Percentiles rank a stretch among this genome's conserved stretches.
Conservation (phyloP, 2,113 vertebrate species). For the Larimichthys crocea region DNA sequence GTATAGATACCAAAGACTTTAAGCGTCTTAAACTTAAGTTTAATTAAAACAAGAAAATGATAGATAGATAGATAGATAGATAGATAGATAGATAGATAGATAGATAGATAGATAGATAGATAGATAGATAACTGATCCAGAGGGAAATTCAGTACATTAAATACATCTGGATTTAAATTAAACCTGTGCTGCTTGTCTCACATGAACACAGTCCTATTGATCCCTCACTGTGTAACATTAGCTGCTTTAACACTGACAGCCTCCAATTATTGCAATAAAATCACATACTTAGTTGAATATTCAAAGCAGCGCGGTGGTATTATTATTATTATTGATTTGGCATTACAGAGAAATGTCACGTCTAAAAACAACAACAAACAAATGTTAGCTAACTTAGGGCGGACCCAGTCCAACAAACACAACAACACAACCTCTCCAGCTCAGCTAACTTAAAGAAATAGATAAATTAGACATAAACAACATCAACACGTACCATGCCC, state of each 20-base stretch:
- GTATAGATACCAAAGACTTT: no score
- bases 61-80: no score
- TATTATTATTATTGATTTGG: fast-evolving
- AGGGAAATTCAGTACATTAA: no score
- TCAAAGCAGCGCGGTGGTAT: not conserved
- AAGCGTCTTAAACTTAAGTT: no score
- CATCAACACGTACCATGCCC: slow-evolving; percentile 34
- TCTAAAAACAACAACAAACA: not conserved
- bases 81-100: no score
- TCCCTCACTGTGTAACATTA: not conserved
- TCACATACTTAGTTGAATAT: not conserved
- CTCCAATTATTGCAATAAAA: not conserved
- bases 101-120: no score
- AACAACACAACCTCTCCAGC: slow-evolving; percentile 4
- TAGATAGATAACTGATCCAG: no score
- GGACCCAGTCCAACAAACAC: slow-evolving; percentile 20
- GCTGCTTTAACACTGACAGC: not conserved
- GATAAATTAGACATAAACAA: not conserved
- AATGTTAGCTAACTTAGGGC: slow-evolving; percentile 1
- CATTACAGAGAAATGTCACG: not conserved
- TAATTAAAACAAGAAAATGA: no score
- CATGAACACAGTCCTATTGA: no score
- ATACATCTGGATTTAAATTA: no score
- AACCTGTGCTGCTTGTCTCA: no score
- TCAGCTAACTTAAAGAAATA: not conserved